These are phyloP conservation scores for Brotula barbata DNA, from an alignment of 2,797 vertebrate species.

Conservation along the genomic window DNA sequence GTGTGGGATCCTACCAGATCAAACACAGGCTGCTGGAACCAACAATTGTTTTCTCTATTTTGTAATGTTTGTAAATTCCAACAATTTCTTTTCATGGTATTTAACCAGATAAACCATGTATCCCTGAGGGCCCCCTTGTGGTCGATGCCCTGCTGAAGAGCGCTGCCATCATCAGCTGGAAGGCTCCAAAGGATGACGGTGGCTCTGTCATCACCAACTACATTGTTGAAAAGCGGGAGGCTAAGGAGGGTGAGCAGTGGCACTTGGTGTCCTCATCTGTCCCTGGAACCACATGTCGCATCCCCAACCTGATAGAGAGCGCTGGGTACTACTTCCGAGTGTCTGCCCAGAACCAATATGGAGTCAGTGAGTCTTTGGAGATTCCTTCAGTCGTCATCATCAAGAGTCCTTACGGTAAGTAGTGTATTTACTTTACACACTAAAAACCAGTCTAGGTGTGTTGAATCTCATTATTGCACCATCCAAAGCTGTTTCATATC, in stretches of 20 bases:
- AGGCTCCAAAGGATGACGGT: constrained; percentile 92
- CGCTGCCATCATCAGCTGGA: constrained; percentile 95
- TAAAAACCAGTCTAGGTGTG: no score
- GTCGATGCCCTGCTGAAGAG: constrained; percentile 94
- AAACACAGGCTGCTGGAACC: no score
- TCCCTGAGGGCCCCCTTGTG: constrained; percentile 90
- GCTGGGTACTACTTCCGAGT: constrained; percentile 98
- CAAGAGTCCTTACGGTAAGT: constrained; percentile 95
- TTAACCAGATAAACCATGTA: constrained; percentile 91
- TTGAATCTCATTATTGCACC: no score
- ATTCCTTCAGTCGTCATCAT: constrained; percentile 90
- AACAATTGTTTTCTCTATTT: neutral
- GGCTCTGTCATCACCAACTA: constrained; percentile 97
- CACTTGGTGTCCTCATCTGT: constrained; percentile 93
- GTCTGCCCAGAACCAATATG: constrained; percentile 95
- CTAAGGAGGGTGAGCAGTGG: constrained; percentile 96
- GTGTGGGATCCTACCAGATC: no score
- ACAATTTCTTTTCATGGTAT: neutral
- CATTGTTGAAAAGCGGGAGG: constrained; percentile 95
- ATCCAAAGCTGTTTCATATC: no score
- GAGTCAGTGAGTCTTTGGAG: constrained; percentile 93
- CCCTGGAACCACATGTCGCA: constrained; percentile 90
- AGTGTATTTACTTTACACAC: no score
- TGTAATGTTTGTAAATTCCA: neutral
- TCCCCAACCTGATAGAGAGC: constrained; percentile 92